These are phyloP conservation scores for Hybognathus amarus DNA, from an alignment of 2,797 vertebrate species.

Conservation along the genomic window DNA sequence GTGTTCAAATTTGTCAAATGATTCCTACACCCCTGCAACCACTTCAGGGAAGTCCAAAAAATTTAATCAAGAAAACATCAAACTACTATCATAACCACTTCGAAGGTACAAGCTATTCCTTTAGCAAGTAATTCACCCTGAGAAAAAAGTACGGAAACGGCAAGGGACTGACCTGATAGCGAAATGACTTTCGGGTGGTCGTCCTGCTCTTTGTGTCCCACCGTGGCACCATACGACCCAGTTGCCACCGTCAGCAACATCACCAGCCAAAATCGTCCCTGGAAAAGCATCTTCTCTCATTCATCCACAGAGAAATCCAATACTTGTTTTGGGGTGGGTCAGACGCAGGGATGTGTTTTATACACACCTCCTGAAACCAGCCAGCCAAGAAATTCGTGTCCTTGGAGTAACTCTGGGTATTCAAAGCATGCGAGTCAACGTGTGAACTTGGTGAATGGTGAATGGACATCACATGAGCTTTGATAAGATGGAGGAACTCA, in stretches of 20 bases:
- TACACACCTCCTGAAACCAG: slow-evolving; percentile 58
- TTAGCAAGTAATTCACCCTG: background rate
- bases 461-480: slow-evolving; percentile 25
- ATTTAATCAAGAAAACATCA: background rate
- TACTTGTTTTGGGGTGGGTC: slow-evolving; percentile 61
- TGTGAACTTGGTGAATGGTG: slow-evolving; percentile 44
- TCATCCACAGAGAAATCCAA: slow-evolving; percentile 39
- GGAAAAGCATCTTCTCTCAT: slow-evolving; percentile 61
- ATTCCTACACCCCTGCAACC: background rate
- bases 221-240: slow-evolving; percentile 36
- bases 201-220: slow-evolving; percentile 38
- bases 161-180: slow-evolving; percentile 67
- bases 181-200: slow-evolving; percentile 29
- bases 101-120: background rate
- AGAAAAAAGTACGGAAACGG: background rate
- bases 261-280: slow-evolving; percentile 38
- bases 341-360: slow-evolving; percentile 57
- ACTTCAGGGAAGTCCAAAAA: background rate
- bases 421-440: slow-evolving; percentile 37
- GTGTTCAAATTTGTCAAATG: background rate
- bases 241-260: slow-evolving; percentile 56
- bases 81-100: background rate
- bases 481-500: slow-evolving; percentile 45
- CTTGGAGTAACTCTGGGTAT: slow-evolving; percentile 66
- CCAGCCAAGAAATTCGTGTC: slow-evolving; percentile 68